These are phyloP conservation scores for Onychomys leucogaster DNA, from an alignment of 2,797 vertebrate species.

Conservation along the genomic window DNA sequence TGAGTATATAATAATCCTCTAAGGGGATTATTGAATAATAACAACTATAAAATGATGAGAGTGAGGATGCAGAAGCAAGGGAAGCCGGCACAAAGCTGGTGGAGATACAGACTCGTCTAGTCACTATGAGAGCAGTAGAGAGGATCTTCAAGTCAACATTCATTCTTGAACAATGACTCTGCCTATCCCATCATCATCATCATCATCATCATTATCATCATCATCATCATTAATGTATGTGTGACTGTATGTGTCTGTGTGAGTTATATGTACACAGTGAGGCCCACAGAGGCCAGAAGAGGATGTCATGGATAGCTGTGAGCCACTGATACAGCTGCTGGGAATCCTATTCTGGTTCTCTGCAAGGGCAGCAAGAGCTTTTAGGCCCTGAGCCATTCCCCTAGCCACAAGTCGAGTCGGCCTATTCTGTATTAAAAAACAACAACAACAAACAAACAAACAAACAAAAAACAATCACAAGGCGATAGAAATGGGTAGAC, in stretches of 20 bases:
- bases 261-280: not conserved
- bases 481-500: not conserved
- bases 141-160: not conserved
- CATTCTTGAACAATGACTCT: not conserved
- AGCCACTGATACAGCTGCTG: not conserved
- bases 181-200: no score
- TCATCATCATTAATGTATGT: not conserved
- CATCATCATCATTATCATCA: not conserved
- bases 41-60: not conserved
- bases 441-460: no score
- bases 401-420: not conserved
- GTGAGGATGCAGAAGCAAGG: not conserved
- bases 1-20: no score
- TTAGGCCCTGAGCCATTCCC: not conserved
- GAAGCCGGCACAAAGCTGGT: no score
- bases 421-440: not conserved
- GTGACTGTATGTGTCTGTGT: not conserved
- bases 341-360: not conserved
- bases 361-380: not conserved
- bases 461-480: not conserved
- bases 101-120: not conserved
- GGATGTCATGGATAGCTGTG: not conserved
- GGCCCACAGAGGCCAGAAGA: not conserved
- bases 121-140: rapidly evolving
- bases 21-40: not conserved